Conservation (phyloP, 2,797 vertebrate species). For the Corythornis leucogaster region DNA sequence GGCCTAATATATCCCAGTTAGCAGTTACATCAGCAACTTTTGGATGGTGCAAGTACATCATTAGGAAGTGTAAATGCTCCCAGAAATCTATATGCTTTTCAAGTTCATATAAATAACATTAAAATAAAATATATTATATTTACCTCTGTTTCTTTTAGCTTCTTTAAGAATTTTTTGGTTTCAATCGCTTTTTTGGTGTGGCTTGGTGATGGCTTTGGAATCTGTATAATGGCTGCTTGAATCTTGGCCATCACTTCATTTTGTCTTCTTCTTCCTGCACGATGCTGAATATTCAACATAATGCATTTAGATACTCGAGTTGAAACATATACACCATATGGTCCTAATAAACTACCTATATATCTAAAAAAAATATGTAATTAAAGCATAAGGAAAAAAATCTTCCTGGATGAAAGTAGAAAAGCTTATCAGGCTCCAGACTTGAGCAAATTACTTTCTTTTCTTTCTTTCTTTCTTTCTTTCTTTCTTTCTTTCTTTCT, state of each 20-base stretch:
- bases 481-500: background rate
- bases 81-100: background rate
- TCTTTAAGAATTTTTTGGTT: constrained; percentile 76
- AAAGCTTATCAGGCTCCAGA: background rate
- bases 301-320: background rate
- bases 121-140: background rate
- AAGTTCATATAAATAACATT: background rate
- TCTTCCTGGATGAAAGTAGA: background rate
- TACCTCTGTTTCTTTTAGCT: constrained; percentile 87
- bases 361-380: background rate
- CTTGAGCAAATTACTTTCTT: background rate
- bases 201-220: constrained; percentile 81
- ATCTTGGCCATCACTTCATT: constrained; percentile 81
- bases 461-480: background rate
- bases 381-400: background rate
- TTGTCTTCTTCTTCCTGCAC: constrained; percentile 72
- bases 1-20: background rate
- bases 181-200: constrained; percentile 75
- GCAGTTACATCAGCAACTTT: background rate
- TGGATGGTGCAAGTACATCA: background rate
- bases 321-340: background rate
- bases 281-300: constrained; percentile 71
- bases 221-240: constrained; percentile 77
- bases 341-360: background rate
- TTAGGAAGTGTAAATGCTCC: background rate